Evolutionary conservation across 2,113 vertebrate species (phyloP), one percentile per base, ranked within the genome.

Genomic region (Pipra filicauda): DNA sequence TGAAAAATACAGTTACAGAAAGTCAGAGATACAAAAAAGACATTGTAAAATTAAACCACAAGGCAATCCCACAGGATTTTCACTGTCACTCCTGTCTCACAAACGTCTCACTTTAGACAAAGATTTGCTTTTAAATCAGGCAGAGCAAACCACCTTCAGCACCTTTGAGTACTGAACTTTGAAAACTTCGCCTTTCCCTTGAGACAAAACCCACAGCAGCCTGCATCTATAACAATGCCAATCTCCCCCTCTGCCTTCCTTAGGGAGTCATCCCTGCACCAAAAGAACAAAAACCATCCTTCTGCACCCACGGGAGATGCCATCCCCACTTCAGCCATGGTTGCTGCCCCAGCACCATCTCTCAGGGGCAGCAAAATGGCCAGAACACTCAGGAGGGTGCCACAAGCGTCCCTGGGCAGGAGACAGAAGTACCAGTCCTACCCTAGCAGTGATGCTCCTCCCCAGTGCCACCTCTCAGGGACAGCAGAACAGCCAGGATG

Each of bases 351-450:
- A 77, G 69, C 54, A 43, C 28, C 59, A 70, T 16, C 26, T 51
- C 49, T 39, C 79, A 69, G 37, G 12, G 51, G n/a, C 64, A 62
- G 46, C 46, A 62, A 52, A 48, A 57, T 5, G 33, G 37, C 30
- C 74, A 83, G 46, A 66, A 83, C 8, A 19, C 35, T 24, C 64
- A 37, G 72, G 71, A 33, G 13, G 12, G 39, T 71, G 33, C 4
- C 66, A 66, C 33, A 31, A 44, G 35, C 59, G 73, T 5, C 20
- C 35, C 44, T 15, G 22, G 22, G 15, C 23, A 73, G 46, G 30
- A 70, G 23, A 43, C 0, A 0, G 23, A 28, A 39, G 37, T 9
- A 35, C 13, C 0, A 24, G 12, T 27, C 22, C 22, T 72, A 57
- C 26, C 15, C 10, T 71, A 64, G 41, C 55, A 83, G 41, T 20